A percentile compares a stretch with the other conserved stretches of the same genome.
These are phyloP conservation scores for Archaeoteleia sp. DNA, from an alignment of 2,888 invertebrate genomes.

Conservation along the genomic window DNA sequence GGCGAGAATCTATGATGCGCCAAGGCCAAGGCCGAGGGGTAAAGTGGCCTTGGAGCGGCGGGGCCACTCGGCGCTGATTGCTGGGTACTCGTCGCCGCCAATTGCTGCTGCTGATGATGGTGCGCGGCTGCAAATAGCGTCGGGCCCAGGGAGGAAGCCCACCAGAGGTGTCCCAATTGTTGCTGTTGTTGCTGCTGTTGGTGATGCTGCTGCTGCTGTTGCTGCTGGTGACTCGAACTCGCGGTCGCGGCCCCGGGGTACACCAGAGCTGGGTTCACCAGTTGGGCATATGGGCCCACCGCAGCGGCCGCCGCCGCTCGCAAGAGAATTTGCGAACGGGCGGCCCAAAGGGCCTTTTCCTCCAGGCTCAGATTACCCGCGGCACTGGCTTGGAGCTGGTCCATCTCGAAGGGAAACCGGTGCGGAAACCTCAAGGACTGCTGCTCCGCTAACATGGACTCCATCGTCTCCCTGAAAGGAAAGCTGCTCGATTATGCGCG, in stretches of 20 bases:
- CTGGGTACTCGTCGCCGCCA: conserved; percentile 76
- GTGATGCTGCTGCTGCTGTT: conserved; percentile 62
- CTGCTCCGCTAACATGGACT: conserved; percentile 90
- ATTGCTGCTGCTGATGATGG: conserved; percentile 77
- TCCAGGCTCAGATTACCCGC: conserved; percentile 84
- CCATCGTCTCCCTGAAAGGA: conserved; percentile 89
- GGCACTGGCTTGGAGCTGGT: conserved; percentile 76
- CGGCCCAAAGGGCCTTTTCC: conserved; percentile 86
- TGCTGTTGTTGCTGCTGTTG: conserved; percentile 67
- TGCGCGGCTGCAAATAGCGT: conserved; percentile 76
- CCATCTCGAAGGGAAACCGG: conserved; percentile 84
- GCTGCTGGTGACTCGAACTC: conserved; percentile 65
- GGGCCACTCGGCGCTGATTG: conserved; percentile 63
- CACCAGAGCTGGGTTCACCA: conserved; percentile 75
- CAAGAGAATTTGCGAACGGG: conserved; percentile 84
- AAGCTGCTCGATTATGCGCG: conserved; percentile 71
- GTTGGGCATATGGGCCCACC: conserved; percentile 77
- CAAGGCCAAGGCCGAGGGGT: conserved; percentile 69
- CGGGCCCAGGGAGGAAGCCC: conserved; percentile 72
- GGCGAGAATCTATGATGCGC: conserved; percentile 75
- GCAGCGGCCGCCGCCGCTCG: conserved; percentile 83
- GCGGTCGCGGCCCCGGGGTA: conserved; percentile 70
- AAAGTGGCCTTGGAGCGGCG: conserved; percentile 70
- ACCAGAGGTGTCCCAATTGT: conserved; percentile 69
- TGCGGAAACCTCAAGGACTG: conserved; percentile 87